These are phyloP conservation scores for Myripristis murdjan DNA, from an alignment of 2,797 vertebrate species.

Conservation along the genomic window DNA sequence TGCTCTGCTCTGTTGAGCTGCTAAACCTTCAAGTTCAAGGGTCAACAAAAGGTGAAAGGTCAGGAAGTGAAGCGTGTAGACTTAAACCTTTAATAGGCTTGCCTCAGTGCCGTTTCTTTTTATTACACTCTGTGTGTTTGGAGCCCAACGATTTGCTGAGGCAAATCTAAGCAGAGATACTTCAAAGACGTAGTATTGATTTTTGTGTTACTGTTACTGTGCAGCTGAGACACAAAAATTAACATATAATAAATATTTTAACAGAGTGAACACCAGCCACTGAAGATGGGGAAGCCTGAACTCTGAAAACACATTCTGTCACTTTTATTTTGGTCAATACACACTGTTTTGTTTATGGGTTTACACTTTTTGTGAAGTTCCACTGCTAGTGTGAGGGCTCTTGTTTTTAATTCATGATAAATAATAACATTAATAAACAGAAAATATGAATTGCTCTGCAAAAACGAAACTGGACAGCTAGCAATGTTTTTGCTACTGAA, in stretches of 20 bases:
- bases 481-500: neutral
- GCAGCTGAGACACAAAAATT: neutral
- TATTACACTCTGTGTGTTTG: neutral
- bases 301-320: too few relatives aligned
- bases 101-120: neutral
- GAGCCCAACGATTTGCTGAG: neutral
- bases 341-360: too few relatives aligned
- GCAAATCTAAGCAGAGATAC: neutral
- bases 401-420: too few relatives aligned
- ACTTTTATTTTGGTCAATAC: too few relatives aligned
- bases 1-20: constrained; percentile 98
- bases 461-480: neutral
- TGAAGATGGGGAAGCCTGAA: too few relatives aligned
- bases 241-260: neutral
- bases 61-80: constrained; percentile 2
- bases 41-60: constrained; percentile 43
- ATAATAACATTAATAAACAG: too few relatives aligned
- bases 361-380: too few relatives aligned
- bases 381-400: too few relatives aligned
- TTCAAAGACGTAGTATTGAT: neutral
- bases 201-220: neutral
- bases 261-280: too few relatives aligned
- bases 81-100: constrained; percentile 5
- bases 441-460: neutral
- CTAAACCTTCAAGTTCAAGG: constrained; percentile 69